Conservation (phyloP, 2,113 vertebrate species). For the Podarcis cretensis region DNA sequence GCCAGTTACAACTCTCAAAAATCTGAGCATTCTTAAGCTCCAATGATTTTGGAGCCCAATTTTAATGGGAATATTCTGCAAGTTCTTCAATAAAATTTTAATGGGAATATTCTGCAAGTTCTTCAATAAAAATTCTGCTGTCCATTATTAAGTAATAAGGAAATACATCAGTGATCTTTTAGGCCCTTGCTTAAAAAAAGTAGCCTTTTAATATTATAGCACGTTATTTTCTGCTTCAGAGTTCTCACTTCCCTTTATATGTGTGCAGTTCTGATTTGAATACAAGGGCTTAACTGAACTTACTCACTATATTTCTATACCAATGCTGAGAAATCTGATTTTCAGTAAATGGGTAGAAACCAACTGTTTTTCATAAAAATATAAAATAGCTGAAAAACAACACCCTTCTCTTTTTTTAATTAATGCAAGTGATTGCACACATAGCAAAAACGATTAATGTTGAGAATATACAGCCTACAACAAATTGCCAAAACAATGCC, state of each 20-base stretch:
- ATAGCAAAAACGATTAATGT: constrained; percentile 22
- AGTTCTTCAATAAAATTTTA: not conserved
- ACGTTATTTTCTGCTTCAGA: not conserved
- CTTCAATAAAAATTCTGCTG: not conserved
- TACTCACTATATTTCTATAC: constrained; percentile 25
- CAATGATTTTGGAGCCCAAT: not conserved
- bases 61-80: not conserved
- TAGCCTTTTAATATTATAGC: too few relatives aligned
- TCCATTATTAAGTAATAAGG: not conserved
- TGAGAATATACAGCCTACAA: constrained; percentile 24
- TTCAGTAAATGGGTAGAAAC: constrained; percentile 39
- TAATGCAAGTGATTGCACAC: constrained; percentile 12
- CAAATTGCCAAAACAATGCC: not conserved
- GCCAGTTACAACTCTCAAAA: not conserved
- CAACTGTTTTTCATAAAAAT: constrained; percentile 41
- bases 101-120: not conserved
- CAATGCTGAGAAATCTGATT: constrained; percentile 4
- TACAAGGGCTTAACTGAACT: not conserved
- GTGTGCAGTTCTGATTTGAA: not conserved
- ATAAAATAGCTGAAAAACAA: not conserved
- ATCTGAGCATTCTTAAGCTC: not conserved
- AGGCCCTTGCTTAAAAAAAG: not conserved
- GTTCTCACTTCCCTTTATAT: not conserved
- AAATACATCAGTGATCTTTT: not conserved
- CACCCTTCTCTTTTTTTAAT: not conserved